Conservation (phyloP, 2,888 invertebrate genomes). For the Sturmia bella region DNA sequence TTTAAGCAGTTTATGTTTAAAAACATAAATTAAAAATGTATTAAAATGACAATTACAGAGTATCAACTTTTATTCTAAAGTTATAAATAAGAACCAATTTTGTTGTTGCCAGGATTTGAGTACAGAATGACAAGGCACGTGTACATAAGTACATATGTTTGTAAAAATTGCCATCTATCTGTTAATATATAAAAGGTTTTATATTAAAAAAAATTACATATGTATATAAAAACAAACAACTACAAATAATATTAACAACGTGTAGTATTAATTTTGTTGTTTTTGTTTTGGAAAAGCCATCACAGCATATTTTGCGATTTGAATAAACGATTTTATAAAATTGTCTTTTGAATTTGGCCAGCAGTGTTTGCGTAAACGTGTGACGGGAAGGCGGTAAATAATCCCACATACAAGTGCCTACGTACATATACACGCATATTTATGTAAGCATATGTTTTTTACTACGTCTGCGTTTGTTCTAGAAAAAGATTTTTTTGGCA, state of each 20-base stretch:
- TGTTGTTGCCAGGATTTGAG: too few relatives aligned
- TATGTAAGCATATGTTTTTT: neutral
- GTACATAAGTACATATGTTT: too few relatives aligned
- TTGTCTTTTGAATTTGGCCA: neutral
- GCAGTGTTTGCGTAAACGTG: neutral
- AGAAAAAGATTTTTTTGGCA: constrained; percentile 53
- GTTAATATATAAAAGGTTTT: neutral
- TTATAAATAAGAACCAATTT: neutral
- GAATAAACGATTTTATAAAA: constrained; percentile 15
- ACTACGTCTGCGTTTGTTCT: constrained; percentile 10
- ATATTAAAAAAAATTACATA: neutral
- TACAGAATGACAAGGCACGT: too few relatives aligned
- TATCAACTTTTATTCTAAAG: constrained; percentile 6
- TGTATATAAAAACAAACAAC: too few relatives aligned
- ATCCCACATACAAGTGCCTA: too few relatives aligned
- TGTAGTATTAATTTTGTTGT: constrained; percentile 36
- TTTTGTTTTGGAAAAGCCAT: constrained; percentile 14
- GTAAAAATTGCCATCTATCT: constrained; percentile 19
- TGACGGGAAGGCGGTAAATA: neutral
- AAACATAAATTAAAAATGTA: neutral
- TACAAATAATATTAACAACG: constrained; percentile 29
- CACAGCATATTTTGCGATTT: constrained; percentile 51
- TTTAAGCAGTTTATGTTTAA: constrained; percentile 7
- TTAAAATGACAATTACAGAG: constrained; percentile 16
- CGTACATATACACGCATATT: too few relatives aligned